Evolutionary conservation across 2,888 invertebrate genomes (phyloP), one percentile per base, ranked within the genome.

Genomic region (Ochlodes sylvanus): DNA sequence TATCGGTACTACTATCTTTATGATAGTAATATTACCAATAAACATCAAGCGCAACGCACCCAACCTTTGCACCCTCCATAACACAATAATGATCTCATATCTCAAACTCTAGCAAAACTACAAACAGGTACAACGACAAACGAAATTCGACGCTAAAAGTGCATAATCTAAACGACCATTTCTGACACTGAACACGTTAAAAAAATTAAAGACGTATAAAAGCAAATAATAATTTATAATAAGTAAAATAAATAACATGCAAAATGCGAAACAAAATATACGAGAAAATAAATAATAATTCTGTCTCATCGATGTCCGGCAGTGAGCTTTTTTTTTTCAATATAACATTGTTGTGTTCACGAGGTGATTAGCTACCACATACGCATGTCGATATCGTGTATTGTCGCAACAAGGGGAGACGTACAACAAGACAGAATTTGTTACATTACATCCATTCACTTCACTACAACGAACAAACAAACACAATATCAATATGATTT

Each of bases 341-440:
- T 38, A 12, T 38, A 38, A 38, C 1, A 38, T 12, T 38, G 38
- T 34, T 34, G 34, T 34, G 34, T 1, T 34, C 34, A 34, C 4
- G 7, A 7, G 34, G 9, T 7, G 9, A 7, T 7, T 5, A 34
- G 34, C 7, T 1, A 7, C 10, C 9, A 21, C 17, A 52, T 6
- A 52, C 54, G 54, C 54, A 27, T n/a, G 54, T 54, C 27, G 27
- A 54, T 27, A n/a, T 7, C 27, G 54, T 54, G 54, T 54, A 6
- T 12, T 54, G 12, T 21, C 4, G 14, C 12, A n/a, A 7, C 27
- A 5, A 27, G 3, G 12, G 2, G 50, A 50, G 63, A 74, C 54
- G 66, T 68, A 69, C 71, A 77, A 81, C 72, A 77, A 79, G 79
- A 82, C 79, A 82, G 73, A 77, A 77, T 75, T 66, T 58, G 27